Base-by-base conservation (phyloP, 2,113 vertebrate species). In the Pseudonaja textilis region DNA sequence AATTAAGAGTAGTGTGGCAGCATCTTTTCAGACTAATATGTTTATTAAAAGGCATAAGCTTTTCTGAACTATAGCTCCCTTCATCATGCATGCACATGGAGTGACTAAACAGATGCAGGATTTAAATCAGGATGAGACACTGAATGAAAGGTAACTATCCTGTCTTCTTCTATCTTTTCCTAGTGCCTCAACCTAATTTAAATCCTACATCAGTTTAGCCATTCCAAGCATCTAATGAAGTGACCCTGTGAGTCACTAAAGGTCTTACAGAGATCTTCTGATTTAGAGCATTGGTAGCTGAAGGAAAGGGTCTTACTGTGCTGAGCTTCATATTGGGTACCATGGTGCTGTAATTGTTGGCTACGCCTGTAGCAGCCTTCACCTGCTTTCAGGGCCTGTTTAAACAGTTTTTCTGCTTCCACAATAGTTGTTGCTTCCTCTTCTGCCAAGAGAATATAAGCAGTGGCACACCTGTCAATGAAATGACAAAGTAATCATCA, bases 391-490 rank as follows among this genome's bases (percentile, higher is more conserved):
- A 99, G 97, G 0, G 99, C 99, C 96, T 99, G 99, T 95, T 99
- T 99, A 95, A 99, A 99, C 34, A 99, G 96, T 64, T 99, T 98
- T 96, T 99, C 99, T 50, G 99, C 99, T 97, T 99, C 99, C 94
- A 99, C 98, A 96, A 99, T 99, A 26, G 99, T 99, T 55, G 99
- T 99, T 0, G 99, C 99, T 95, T 99, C 99, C 93, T 99, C 99
- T 97, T 99, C 99, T 0, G 99, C 99, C 96, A 99, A 97, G 25
- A 99, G 98, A 96, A 99, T 99, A 96, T 98, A 99, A 4, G 99
- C 99, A 47, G 99, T 99, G 20, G 99, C 99, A 97, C 99, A 99
- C 93, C 99, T 99, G 94, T 94, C 69, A 96, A 94, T 94, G 95
- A 95, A 52, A 96, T 56, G 92, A 57, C 87, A 87, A 69, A 88